These are phyloP conservation scores for Alces alces DNA, from an alignment of 2,113 vertebrate species.

Conservation along the genomic window DNA sequence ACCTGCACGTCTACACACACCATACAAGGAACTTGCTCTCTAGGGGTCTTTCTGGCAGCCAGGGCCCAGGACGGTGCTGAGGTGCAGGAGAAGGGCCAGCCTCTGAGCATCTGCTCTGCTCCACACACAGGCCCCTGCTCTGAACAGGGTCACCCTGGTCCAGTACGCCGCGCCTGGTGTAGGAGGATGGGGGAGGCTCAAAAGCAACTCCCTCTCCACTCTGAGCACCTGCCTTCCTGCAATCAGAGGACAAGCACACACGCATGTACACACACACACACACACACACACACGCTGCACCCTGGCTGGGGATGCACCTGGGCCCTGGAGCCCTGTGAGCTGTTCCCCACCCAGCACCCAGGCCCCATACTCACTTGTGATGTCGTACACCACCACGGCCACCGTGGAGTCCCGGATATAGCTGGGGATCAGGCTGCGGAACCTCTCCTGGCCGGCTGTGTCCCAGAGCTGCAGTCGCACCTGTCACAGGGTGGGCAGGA, in stretches of 20 bases:
- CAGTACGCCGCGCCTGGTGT: rapidly evolving
- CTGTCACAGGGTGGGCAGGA: constrained; percentile 68
- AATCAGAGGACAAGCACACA: neutral
- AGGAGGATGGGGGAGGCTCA: neutral
- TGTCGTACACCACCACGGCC: constrained; percentile 94
- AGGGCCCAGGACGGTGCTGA: neutral
- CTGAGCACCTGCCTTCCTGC: neutral
- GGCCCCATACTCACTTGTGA: constrained; percentile 87
- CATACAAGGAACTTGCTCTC: neutral
- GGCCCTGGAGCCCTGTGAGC: neutral
- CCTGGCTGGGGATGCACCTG: neutral
- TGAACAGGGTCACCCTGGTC: neutral
- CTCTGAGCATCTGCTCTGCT: neutral
- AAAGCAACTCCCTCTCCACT: neutral
- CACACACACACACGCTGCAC: neutral
- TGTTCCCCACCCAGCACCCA: too few relatives aligned
- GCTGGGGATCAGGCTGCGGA: constrained; percentile 94
- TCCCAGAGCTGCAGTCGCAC: constrained; percentile 96
- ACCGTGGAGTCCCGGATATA: constrained; percentile 95
- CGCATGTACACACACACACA: rapidly evolving
- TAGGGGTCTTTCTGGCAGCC: neutral
- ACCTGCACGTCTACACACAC: neutral
- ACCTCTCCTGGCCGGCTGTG: constrained; percentile 94
- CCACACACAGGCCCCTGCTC: neutral
- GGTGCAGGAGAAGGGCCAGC: neutral